phyloP scores from a whole-genome alignment of 2,888 invertebrate species.

The Erannis defoliaria region DNA sequence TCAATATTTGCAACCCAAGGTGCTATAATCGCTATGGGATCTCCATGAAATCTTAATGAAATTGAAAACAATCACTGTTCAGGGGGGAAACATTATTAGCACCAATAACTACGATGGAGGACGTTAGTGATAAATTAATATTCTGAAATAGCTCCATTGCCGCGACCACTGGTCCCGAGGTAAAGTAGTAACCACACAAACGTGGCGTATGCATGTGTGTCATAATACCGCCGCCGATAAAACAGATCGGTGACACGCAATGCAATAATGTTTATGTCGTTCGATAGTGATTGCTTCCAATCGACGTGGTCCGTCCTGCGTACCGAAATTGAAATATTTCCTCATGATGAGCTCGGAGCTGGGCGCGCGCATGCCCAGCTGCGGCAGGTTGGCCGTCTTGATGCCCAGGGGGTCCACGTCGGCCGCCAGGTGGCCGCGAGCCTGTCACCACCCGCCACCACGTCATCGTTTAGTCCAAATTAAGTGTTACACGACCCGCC shows the following conservation, averaged over 20 bases:
- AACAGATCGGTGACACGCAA: conserved; percentile 68
- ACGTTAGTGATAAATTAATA: conserved; percentile 12
- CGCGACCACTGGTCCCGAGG: not conserved
- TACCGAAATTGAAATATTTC: conserved; percentile 87
- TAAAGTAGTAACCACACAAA: not conserved
- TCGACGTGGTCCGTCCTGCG: conserved; percentile 62
- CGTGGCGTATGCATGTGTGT: conserved; percentile 63
- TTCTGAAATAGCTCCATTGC: conserved; percentile 6
- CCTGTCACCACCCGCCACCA: conserved; percentile 88
- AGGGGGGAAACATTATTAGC: conserved; percentile 18
- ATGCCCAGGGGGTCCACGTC: conserved; percentile 98
- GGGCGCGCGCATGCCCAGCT: conserved; percentile 82
- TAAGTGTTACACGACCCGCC: conserved; percentile 57
- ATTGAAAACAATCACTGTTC: conserved; percentile 54
- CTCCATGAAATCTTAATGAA: conserved; percentile 20
- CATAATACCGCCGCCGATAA: conserved; percentile 67
- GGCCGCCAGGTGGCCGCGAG: conserved; percentile 97
- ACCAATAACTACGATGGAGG: conserved; percentile 25
- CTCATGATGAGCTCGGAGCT: conserved; percentile 86
- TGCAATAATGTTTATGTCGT: conserved; percentile 57
- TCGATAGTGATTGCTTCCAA: conserved; percentile 64
- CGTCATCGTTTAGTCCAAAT: conserved; percentile 69
- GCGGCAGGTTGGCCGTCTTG: conserved; percentile 89
- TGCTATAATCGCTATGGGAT: conserved; percentile 18
- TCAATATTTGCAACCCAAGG: conserved; percentile 25